These are phyloP conservation scores for Hoplodrina blanda DNA, from an alignment of 2,888 invertebrate genomes.

Conservation along the genomic window DNA sequence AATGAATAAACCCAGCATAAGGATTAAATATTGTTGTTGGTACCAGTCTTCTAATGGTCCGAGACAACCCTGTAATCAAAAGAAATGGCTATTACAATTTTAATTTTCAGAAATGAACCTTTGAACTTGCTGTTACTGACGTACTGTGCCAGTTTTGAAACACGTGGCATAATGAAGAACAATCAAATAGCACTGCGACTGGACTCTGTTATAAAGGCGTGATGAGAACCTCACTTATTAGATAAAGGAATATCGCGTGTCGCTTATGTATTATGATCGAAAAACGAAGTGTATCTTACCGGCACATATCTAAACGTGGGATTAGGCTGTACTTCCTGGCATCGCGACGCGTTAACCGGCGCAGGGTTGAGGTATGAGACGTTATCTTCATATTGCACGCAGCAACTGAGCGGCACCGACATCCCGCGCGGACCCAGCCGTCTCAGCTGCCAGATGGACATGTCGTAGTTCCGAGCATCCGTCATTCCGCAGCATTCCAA, in stretches of 20 bases:
- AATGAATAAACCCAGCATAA: constrained; percentile 92
- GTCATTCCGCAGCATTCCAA: constrained; percentile 95
- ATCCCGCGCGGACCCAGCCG: constrained; percentile 93
- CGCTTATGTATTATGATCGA: background rate
- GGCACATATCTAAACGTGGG: constrained; percentile 91
- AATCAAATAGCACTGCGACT: no score
- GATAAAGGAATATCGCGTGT: background rate
- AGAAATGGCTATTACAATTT: background rate
- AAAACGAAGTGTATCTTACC: constrained; percentile 76
- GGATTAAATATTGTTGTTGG: constrained; percentile 93
- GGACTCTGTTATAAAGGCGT: no score
- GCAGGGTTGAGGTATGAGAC: constrained; percentile 94
- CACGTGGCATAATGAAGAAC: no score
- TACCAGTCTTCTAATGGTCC: constrained; percentile 94
- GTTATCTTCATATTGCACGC: constrained; percentile 91
- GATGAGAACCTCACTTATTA: no score
- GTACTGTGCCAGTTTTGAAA: no score
- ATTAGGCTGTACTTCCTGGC: constrained; percentile 92
- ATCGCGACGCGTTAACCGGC: constrained; percentile 93
- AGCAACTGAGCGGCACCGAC: constrained; percentile 93
- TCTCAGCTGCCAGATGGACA: constrained; percentile 94
- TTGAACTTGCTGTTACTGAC: no score
- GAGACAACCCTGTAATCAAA: constrained; percentile 92
- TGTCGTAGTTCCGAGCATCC: constrained; percentile 95
- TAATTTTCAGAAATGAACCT: background rate